These are phyloP conservation scores for Nylanderia fulva DNA, from an alignment of 1,140 invertebrate genomes.

Conservation along the genomic window DNA sequence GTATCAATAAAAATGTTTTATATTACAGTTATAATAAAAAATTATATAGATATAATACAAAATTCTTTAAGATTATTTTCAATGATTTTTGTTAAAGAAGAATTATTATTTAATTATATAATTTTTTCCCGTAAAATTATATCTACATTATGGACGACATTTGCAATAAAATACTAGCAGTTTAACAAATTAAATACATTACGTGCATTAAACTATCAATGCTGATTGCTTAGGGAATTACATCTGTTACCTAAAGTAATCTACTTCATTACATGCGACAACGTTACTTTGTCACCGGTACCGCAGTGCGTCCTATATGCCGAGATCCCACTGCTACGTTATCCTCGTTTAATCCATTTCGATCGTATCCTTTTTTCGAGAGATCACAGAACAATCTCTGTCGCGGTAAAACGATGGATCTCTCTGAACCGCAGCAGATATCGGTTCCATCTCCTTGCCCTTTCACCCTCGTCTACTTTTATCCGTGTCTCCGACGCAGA, in stretches of 20 bases:
- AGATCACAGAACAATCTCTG: conserved; percentile 56
- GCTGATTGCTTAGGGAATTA: conserved; percentile 84
- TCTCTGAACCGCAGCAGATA: conserved; percentile 2
- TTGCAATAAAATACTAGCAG: neutral
- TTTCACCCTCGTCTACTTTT: neutral
- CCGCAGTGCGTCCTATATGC: conserved; percentile 55
- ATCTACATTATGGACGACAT: neutral
- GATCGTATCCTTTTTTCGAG: conserved; percentile 36
- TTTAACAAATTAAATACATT: neutral
- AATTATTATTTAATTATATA: too few relatives aligned
- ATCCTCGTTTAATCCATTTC: conserved; percentile 67
- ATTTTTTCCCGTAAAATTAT: too few relatives aligned
- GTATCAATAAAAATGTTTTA: too few relatives aligned
- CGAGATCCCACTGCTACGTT: conserved; percentile 14
- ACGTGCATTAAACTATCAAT: conserved; percentile 83
- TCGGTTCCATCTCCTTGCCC: conserved; percentile 28
- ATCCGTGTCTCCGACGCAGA: conserved; percentile 18
- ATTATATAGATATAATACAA: too few relatives aligned
- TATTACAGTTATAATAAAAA: too few relatives aligned
- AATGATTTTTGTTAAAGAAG: too few relatives aligned
- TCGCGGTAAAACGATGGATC: conserved; percentile 53
- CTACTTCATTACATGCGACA: conserved; percentile 83
- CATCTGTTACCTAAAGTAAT: conserved; percentile 84
- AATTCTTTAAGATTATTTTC: too few relatives aligned
- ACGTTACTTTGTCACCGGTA: conserved; percentile 82